These are phyloP conservation scores for Papilio glaucus DNA, from an alignment of 1,140 invertebrate genomes.

Conservation along the genomic window DNA sequence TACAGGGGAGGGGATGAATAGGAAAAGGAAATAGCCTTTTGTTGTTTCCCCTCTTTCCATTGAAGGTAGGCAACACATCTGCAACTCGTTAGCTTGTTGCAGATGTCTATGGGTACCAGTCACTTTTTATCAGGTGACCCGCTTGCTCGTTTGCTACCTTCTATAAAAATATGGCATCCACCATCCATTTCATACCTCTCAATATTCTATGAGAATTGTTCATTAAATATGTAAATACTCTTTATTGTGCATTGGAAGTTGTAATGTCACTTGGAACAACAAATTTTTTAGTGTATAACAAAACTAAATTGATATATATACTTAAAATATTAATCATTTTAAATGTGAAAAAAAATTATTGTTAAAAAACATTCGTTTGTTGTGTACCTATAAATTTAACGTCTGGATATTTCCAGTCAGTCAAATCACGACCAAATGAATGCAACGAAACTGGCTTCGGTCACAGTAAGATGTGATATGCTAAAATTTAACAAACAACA, in stretches of 20 bases:
- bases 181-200: no score
- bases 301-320: neutral
- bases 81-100: no score
- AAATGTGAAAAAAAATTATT: neutral
- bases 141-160: no score
- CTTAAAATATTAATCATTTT: neutral
- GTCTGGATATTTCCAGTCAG: neutral
- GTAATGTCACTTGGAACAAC: constrained; percentile 59
- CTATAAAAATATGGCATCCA: no score
- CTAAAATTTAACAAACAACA: neutral
- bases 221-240: constrained; percentile 20
- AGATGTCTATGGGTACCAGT: no score
- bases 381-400: neutral
- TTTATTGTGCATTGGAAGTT: constrained; percentile 43
- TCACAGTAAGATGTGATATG: neutral
- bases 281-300: constrained; percentile 46
- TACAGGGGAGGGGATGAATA: no score
- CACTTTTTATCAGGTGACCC: no score
- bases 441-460: neutral
- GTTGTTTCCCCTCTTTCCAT: no score
- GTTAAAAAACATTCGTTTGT: neutral
- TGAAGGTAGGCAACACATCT: no score
- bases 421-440: neutral
- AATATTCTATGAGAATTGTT: no score
- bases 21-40: no score